Conservation (phyloP, 2,888 invertebrate genomes). For the Argynnis bischoffii region DNA sequence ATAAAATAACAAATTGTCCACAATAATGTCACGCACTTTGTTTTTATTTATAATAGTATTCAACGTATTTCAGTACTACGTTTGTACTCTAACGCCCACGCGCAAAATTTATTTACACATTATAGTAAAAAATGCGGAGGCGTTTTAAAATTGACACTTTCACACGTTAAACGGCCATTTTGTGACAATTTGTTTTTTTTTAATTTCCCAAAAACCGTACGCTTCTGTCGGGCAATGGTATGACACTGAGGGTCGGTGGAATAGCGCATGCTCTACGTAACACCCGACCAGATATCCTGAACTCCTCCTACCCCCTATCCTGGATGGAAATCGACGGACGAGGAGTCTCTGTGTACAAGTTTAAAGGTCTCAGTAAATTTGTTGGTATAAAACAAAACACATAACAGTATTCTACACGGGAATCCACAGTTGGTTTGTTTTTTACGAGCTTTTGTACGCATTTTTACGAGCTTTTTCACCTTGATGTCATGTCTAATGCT, state of each 20-base stretch:
- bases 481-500: slow-evolving; percentile 3
- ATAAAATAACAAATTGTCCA: not conserved
- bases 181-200: not conserved
- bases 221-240: slow-evolving; percentile 17
- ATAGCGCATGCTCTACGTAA: slow-evolving; percentile 66
- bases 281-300: slow-evolving; percentile 51
- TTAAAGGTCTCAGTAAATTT: slow-evolving; percentile 47
- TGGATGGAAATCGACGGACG: slow-evolving; percentile 19
- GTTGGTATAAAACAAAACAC: slow-evolving; percentile 48
- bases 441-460: slow-evolving; percentile 10
- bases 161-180: slow-evolving; percentile 15
- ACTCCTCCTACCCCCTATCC: slow-evolving; percentile 46
- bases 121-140: not conserved
- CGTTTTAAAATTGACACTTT: slow-evolving; percentile 28
- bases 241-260: slow-evolving; percentile 43
- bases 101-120: slow-evolving; percentile 19
- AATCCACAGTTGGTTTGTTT: slow-evolving; percentile 74
- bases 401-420: slow-evolving; percentile 48
- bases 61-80: not conserved
- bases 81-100: slow-evolving; percentile 45
- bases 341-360: slow-evolving; percentile 32
- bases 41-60: slow-evolving; percentile 2
- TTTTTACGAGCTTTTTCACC: slow-evolving; percentile 33
- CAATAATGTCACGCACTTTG: not conserved
- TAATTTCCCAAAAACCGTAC: slow-evolving; percentile 13